Base-by-base conservation (phyloP, 1,140 invertebrate species). In the Rhyacophila brunnea region DNA sequence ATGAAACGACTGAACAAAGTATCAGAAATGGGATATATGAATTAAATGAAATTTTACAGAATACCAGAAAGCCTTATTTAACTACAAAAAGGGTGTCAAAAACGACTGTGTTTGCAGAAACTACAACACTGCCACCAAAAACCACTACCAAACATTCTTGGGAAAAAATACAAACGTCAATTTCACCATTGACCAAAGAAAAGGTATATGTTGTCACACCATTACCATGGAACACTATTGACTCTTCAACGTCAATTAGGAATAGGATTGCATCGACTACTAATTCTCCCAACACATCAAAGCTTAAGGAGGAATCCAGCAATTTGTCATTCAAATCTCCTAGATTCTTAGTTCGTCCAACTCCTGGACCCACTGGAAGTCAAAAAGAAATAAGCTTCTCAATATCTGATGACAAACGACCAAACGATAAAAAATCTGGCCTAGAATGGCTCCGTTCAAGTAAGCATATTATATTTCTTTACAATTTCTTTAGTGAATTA, bases 131-230 rank as follows among this genome's bases (percentile, higher is more conserved):
- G 0, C 20, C 34, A 15, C 58, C 65, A 17, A 67, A 67, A 54
- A 74, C 73, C 15, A 73, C 73, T 0, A 78, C 75, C 6, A 71
- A 72, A 38, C 79, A 81, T 13, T 74, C 79, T 1, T 89, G 87
- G 87, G 81, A 85, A 17, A 70, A 79, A 62, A 77, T 86, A 52
- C 80, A 86, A 69, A 81, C 87, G n/a, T 84, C 86, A 7, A 84
- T 88, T 64, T 85, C 86, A 1, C 81, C 86, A 23, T 71, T 85
- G 36, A 88, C 86, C 3, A 88, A 86, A 62, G 89, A 91, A 73
- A 87, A 87, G 71, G 81, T 90, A 0, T 90, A 90, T 65, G 84
- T 91, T 7, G 88, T 91, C 1, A 91, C 89, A 2, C 87, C 88
- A 6, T 83, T 86, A 57, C 79, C 86, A 15, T 75, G 74, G 74